Percentiles rank a stretch among this genome's conserved stretches.
Evolutionary conservation across 1,140 invertebrate species (phyloP).

Genomic region (Trachymyrmex cornetzi): DNA sequence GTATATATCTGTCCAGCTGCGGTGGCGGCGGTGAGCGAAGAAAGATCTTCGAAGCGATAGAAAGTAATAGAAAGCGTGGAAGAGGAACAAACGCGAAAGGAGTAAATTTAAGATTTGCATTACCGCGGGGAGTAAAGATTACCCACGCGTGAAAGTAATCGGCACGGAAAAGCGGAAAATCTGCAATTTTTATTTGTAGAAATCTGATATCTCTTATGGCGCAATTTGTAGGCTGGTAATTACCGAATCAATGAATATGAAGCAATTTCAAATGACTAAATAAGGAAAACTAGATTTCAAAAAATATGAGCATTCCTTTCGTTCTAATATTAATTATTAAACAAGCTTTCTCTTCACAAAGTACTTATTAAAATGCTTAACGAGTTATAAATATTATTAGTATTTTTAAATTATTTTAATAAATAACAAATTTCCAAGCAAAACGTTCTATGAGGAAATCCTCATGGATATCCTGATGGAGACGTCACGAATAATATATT

Average conservation of each 20-base stretch:
- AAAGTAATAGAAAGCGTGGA: constrained; percentile 54
- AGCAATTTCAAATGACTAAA: constrained; percentile 8
- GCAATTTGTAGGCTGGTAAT: constrained; percentile 15
- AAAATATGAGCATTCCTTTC: not conserved
- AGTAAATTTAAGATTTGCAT: constrained; percentile 39
- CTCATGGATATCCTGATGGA: not conserved
- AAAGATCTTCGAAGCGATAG: constrained; percentile 46
- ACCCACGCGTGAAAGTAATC: constrained; percentile 38
- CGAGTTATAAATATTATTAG: not conserved
- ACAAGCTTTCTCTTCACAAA: constrained; percentile 18
- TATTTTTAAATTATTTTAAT: not conserved
- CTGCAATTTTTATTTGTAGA: constrained; percentile 42
- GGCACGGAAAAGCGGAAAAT: constrained; percentile 37
- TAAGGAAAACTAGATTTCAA: constrained; percentile 20
- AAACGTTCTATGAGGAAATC: not conserved
- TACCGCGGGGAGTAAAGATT: constrained; percentile 23
- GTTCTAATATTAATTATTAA: constrained; percentile 24
- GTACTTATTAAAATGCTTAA: constrained; percentile 1
- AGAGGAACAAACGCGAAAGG: not conserved
- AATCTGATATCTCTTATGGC: constrained; percentile 30
- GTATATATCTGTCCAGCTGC: constrained; percentile 11
- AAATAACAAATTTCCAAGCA: not conserved
- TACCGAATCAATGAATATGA: constrained; percentile 37
- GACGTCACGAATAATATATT: not conserved
- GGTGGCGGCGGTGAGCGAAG: constrained; percentile 1